Conservation (phyloP, 2,797 vertebrate species). For the Sebastes oblongus region DNA sequence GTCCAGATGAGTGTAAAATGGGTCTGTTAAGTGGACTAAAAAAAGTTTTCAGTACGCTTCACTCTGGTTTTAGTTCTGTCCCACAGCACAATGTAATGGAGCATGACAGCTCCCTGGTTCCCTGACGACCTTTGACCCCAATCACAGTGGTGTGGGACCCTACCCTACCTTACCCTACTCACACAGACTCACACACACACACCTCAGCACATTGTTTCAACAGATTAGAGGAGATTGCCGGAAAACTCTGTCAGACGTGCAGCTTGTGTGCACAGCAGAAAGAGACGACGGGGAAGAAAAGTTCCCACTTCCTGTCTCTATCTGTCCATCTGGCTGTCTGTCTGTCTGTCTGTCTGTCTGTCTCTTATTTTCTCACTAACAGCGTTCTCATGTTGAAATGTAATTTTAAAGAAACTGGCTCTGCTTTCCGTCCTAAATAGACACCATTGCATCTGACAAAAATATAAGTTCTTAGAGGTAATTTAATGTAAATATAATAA, state of each 20-base stretch:
- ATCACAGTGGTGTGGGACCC: constrained; percentile 76
- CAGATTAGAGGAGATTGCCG: constrained; percentile 74
- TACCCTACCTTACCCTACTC: constrained; percentile 47
- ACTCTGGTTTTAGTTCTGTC: constrained; percentile 66
- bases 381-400: not conserved
- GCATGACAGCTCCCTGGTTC: constrained; percentile 82
- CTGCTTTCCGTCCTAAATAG: not conserved
- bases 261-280: constrained; percentile 66
- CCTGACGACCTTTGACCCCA: constrained; percentile 73
- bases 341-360: not conserved
- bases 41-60: constrained; percentile 43
- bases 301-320: constrained; percentile 29
- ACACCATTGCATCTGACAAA: not conserved
- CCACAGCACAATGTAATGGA: constrained; percentile 75
- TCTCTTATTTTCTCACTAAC: not conserved
- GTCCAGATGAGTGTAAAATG: constrained; percentile 62
- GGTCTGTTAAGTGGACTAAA: constrained; percentile 47
- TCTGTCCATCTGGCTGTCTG: not conserved
- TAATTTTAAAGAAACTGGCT: not conserved
- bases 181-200: constrained; percentile 51
- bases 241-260: constrained; percentile 73
- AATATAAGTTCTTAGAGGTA: too few relatives aligned
- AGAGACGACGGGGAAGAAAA: constrained; percentile 23
- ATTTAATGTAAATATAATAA: not conserved
- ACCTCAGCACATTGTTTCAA: constrained; percentile 75